Conservation (phyloP, 2,797 vertebrate species). For the Holocentrus rufus region DNA sequence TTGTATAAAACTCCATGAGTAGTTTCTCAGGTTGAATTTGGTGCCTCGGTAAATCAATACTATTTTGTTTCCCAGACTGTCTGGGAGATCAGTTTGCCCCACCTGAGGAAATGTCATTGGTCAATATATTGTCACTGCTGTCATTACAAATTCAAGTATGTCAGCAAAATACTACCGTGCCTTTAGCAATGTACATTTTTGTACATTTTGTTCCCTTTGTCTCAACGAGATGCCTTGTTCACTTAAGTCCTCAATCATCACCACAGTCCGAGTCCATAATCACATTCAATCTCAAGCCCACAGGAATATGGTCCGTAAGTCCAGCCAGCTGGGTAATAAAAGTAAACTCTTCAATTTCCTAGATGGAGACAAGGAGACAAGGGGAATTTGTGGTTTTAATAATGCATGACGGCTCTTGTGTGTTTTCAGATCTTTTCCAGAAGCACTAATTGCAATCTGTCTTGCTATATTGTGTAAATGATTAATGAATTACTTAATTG, state of each 20-base stretch:
- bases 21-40: slow-evolving; percentile 10
- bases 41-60: slow-evolving; percentile 14
- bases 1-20: slow-evolving; percentile 1
- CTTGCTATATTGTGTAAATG: slow-evolving; percentile 2
- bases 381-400: neutral
- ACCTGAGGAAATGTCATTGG: slow-evolving; percentile 50
- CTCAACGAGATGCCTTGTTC: neutral
- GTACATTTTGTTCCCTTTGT: slow-evolving; percentile 37
- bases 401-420: neutral
- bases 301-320: slow-evolving; percentile 86
- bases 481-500: neutral
- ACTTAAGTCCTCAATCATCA: slow-evolving; percentile 40
- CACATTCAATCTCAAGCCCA: slow-evolving; percentile 82
- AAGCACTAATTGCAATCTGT: neutral
- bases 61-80: neutral
- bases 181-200: slow-evolving; percentile 14
- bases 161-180: slow-evolving; percentile 35
- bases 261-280: slow-evolving; percentile 62
- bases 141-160: slow-evolving; percentile 48
- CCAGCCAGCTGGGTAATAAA: slow-evolving; percentile 86
- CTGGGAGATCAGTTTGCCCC: slow-evolving; percentile 9
- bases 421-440: slow-evolving; percentile 1
- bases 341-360: slow-evolving; percentile 85
- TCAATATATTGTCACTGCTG: slow-evolving; percentile 13
- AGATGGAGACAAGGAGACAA: slow-evolving; percentile 52